These are phyloP conservation scores for Dipus sagitta DNA, from an alignment of 2,797 vertebrate genomes.

Conservation along the genomic window DNA sequence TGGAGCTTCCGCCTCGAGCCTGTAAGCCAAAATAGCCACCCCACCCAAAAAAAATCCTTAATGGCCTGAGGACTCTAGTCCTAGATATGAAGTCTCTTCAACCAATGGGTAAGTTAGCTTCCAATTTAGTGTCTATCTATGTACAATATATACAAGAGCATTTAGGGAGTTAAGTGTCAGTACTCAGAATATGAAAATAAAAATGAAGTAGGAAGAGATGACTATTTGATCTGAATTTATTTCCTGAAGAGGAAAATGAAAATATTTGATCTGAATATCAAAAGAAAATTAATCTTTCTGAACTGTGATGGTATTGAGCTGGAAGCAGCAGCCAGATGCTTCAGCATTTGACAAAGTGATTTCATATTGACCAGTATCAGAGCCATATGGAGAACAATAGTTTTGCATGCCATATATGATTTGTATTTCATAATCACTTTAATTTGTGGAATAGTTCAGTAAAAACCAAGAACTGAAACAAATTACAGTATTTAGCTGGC, in stretches of 20 bases:
- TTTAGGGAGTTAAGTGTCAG: not conserved
- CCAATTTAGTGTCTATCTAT: not conserved
- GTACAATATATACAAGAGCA: not conserved
- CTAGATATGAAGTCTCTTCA: not conserved
- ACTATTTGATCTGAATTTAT: not conserved
- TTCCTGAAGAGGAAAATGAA: not conserved
- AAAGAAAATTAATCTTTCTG: not conserved
- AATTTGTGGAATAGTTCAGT: conserved; percentile 5
- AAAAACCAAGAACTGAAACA: conserved; percentile 40
- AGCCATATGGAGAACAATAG: conserved; percentile 26
- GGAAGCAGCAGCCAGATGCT: not conserved
- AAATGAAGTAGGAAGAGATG: not conserved
- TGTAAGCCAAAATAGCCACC: too few relatives aligned
- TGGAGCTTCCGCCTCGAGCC: too few relatives aligned
- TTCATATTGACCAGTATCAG: conserved; percentile 19
- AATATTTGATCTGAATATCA: not conserved
- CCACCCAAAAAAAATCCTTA: not conserved
- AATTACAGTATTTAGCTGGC: not conserved
- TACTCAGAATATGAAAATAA: not conserved
- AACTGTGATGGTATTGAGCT: not conserved
- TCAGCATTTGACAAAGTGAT: conserved; percentile 29
- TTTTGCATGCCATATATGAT: not conserved
- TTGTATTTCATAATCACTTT: conserved; percentile 41
- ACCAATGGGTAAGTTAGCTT: not conserved
- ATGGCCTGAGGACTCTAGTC: too few relatives aligned